Evolutionary conservation across 2,797 vertebrate species (phyloP), one percentile per base, ranked within the genome.

Genomic region (Helicolenus hilgendorfi): DNA sequence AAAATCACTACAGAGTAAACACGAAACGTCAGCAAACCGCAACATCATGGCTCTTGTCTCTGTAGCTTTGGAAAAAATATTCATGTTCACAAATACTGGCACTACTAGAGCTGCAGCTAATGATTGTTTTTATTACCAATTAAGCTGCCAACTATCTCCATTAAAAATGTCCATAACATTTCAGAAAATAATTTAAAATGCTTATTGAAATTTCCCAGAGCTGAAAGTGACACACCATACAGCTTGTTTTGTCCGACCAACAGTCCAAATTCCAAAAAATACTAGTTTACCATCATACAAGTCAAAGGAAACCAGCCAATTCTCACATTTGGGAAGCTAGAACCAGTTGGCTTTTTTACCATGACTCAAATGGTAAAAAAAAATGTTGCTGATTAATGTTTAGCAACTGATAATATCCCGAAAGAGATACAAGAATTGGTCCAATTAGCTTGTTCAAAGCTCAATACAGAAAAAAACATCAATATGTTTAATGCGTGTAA

Each of bases 391-490:
- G 5, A 38, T 24, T 11, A 56, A 20, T 35, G 35, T 24, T 6
- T 8, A 73, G 13, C 0, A 1, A 41, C 26, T 14, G 0, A 53
- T 36, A 1, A 29, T 38, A 7, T 76, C 29, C 11, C 5, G 14
- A 58, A 18, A 35, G 22, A 59, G 6, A 35, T 55, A 4, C 8
- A 10, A 18, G 2, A 22, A 38, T 5, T 38, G 18, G 3, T 72
- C 22, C 36, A 60, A n/a, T 11, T 29, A 26, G 3, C 5, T 10
- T 45, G 22, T 53, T 29, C 2, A 58, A 72, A 45, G 13, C 29
- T 58, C 20, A 79, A 59, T 2, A 71, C 69, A 49, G 55, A 87
- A 4, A 64, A 74, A 5, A 27, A 71, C 71, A 72, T 76, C 27
- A n/a, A 14, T 36, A 26, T 64, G 45, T 45, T 71, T 20, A n/a